Conservation (phyloP, 1,140 invertebrate species). For the Grapholita molesta region DNA sequence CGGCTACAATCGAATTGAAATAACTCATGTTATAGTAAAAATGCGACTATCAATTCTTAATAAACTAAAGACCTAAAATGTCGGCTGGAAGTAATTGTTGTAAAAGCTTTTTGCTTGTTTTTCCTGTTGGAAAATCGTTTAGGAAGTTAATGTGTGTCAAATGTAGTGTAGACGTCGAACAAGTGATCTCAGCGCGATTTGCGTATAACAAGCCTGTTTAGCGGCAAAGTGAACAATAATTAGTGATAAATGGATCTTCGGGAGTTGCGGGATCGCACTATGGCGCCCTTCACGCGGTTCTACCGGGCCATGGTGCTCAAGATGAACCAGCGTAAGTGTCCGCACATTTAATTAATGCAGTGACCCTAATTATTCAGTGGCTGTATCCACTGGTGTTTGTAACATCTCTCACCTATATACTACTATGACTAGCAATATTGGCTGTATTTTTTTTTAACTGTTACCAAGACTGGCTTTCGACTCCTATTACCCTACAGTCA, state of each 20-base stretch:
- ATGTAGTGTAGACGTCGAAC: conserved; percentile 49
- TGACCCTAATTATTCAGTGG: too few relatives aligned
- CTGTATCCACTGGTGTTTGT: not conserved
- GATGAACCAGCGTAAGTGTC: conserved; percentile 68
- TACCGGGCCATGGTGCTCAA: conserved; percentile 73
- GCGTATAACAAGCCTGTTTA: not conserved
- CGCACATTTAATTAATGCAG: not conserved
- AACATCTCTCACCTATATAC: too few relatives aligned
- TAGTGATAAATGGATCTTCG: conserved; percentile 48
- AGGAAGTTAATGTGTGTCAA: conserved; percentile 72
- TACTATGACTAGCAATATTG: too few relatives aligned
- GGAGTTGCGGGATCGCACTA: conserved; percentile 56
- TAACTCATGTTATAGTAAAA: conserved; percentile 36
- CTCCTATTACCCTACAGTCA: too few relatives aligned
- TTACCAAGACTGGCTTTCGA: too few relatives aligned
- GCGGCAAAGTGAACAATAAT: not conserved
- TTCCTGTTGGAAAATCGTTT: conserved; percentile 5
- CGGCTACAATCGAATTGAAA: conserved; percentile 23
- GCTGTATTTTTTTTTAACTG: too few relatives aligned
- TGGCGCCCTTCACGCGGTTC: conserved; percentile 66
- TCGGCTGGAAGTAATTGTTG: not conserved
- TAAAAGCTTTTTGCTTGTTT: not conserved
- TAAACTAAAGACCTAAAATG: not conserved
- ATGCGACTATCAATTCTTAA: not conserved
- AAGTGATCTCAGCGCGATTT: not conserved